Evolutionary conservation across 2,888 invertebrate genomes (phyloP).

Genomic region (Ennomos erosarius): DNA sequence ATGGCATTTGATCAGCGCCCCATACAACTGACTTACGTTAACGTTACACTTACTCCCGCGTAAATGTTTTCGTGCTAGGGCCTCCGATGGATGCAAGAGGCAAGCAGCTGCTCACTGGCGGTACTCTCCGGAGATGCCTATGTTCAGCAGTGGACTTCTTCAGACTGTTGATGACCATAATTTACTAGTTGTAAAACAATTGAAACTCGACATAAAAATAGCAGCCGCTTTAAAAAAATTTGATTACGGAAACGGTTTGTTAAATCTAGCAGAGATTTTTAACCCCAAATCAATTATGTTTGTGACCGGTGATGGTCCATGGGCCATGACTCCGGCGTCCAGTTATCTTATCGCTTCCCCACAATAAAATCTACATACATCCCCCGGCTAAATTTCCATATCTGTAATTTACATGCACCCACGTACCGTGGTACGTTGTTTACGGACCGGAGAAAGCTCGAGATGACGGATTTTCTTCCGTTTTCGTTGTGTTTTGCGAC

Average conservation of each 20-base stretch:
- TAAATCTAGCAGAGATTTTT: conserved; percentile 5
- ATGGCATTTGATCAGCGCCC: too few relatives aligned
- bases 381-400: conserved; percentile 80
- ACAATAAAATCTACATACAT: conserved; percentile 34
- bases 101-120: too few relatives aligned
- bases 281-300: conserved; percentile 36
- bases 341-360: conserved; percentile 74
- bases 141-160: too few relatives aligned
- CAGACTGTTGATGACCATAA: too few relatives aligned
- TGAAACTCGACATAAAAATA: too few relatives aligned
- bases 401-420: conserved; percentile 80
- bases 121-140: too few relatives aligned
- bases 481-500: conserved; percentile 57
- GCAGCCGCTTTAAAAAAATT: not conserved
- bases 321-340: conserved; percentile 71
- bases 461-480: conserved; percentile 84
- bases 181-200: too few relatives aligned
- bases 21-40: too few relatives aligned
- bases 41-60: too few relatives aligned
- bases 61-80: too few relatives aligned
- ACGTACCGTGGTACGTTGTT: conserved; percentile 71
- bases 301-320: conserved; percentile 36
- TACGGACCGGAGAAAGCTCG: conserved; percentile 74
- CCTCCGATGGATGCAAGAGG: too few relatives aligned
- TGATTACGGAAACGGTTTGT: conserved; percentile 13